Evolutionary conservation across 1,140 invertebrate genomes (phyloP), one percentile per base, ranked within the genome.

Genomic region (Cotesia chilonis): DNA sequence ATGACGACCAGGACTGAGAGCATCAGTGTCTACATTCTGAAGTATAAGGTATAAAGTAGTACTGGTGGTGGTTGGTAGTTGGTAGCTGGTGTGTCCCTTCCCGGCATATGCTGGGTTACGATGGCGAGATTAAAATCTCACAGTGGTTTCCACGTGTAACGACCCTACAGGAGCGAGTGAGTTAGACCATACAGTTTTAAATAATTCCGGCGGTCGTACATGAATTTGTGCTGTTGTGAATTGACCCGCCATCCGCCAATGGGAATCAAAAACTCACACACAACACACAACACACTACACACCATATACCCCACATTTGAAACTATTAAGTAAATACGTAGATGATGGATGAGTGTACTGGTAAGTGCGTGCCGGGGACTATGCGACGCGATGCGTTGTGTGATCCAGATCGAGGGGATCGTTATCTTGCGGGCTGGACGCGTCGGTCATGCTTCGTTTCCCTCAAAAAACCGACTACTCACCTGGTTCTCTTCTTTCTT

Each of bases 381-480:
- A 47, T 47, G 75, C 75, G 77, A 79, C 74, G 71, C 76, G 76
- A 81, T 81, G 80, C 76, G 78, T 83, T 76, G 77, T 47, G 41
- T 78, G 80, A 83, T 83, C 82, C 79, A 81, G 79, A 82, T 83
- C 82, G 69, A 78, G 77, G 76, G 75, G 81, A 83, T 83, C 80
- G 59, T 81, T 83, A 83, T 83, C 82, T 83, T 54, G 71, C 70
- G 78, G 76, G 47, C 37, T 77, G 75, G 75, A 72, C 78, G 63
- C 73, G 71, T 73, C 73, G 80, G 76, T 83, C 76, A 82, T 76
- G 82, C 77, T 75, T 79, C 75, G 74, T 75, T 80, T 80, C 70
- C 70, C 74, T 76, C 78, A 70, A 81, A 82, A 82, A 47, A 47
- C 41, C 5, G 41, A 77, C 75, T 77, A 80, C 81, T 81, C 81